A percentile compares a stretch with the other conserved stretches of the same genome.
Evolutionary conservation across 1,140 invertebrate species (phyloP).

Genomic region (Araneus ventricosus): DNA sequence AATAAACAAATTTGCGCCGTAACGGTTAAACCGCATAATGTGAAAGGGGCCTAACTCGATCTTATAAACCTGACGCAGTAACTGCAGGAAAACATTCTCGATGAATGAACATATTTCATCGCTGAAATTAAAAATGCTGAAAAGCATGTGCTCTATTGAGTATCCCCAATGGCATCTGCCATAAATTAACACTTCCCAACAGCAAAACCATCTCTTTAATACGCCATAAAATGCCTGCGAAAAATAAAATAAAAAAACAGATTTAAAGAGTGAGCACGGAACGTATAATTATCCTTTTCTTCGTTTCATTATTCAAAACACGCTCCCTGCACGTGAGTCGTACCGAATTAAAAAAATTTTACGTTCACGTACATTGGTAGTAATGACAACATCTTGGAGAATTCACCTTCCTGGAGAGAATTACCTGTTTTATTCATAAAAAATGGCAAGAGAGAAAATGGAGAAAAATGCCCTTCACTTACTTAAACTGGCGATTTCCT

Average conservation of each 20-base stretch:
- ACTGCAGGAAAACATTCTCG: too few relatives aligned
- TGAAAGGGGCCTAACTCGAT: too few relatives aligned
- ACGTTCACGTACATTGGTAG: not conserved
- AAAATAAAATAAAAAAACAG: not conserved
- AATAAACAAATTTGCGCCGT: too few relatives aligned
- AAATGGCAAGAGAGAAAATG: not conserved
- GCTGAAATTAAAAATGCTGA: not conserved
- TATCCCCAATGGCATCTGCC: not conserved
- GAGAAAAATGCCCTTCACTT: not conserved
- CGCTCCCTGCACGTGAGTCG: not conserved
- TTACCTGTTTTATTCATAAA: not conserved
- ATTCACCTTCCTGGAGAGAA: not conserved
- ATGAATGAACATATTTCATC: not conserved
- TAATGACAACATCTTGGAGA: not conserved
- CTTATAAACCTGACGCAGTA: too few relatives aligned
- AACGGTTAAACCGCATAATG: too few relatives aligned
- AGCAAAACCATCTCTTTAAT: not conserved
- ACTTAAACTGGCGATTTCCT: not conserved
- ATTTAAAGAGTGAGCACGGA: not conserved
- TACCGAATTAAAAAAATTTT: not conserved
- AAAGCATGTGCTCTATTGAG: not conserved
- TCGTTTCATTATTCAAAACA: not conserved
- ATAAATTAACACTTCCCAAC: conserved; percentile 8
- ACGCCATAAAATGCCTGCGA: not conserved
- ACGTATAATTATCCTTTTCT: conserved; percentile 6